Percentiles rank a stretch among this genome's conserved stretches.
Conservation (phyloP, 2,888 invertebrate genomes). For the Erannis defoliaria region DNA sequence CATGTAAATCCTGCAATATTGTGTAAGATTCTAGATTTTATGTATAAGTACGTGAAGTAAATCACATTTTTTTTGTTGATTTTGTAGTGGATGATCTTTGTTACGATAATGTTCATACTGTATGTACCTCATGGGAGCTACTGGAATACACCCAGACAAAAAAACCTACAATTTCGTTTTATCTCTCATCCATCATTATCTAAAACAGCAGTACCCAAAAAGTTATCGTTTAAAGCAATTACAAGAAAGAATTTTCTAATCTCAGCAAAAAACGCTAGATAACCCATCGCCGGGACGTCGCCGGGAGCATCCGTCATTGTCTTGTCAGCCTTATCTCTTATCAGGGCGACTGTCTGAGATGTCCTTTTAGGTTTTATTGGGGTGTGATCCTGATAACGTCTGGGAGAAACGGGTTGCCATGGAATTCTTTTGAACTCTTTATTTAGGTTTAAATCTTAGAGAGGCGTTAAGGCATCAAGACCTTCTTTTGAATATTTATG, state of each 20-base stretch:
- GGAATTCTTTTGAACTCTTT: slow-evolving; percentile 6
- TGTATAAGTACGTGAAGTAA: too few relatives aligned
- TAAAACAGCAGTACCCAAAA: slow-evolving; percentile 11
- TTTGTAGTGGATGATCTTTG: too few relatives aligned
- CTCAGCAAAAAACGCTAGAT: slow-evolving; percentile 37
- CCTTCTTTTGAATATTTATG: too few relatives aligned
- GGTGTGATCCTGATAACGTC: slow-evolving; percentile 42
- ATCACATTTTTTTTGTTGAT: too few relatives aligned
- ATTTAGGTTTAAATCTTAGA: not conserved
- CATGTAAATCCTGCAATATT: too few relatives aligned
- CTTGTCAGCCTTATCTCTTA: slow-evolving; percentile 58
- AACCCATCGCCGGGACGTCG: slow-evolving; percentile 46
- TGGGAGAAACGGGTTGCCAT: slow-evolving; percentile 24
- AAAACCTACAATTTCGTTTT: too few relatives aligned
- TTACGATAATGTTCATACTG: too few relatives aligned
- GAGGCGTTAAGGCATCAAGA: too few relatives aligned
- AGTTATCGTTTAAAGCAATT: slow-evolving; percentile 24
- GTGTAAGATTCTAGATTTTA: too few relatives aligned
- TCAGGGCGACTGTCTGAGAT: slow-evolving; percentile 24
- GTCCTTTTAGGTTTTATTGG: slow-evolving; percentile 19
- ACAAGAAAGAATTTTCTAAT: slow-evolving; percentile 33
- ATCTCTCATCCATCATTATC: not conserved
- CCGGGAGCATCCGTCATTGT: slow-evolving; percentile 64
- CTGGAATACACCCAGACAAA: too few relatives aligned
- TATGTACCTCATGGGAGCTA: too few relatives aligned